Conservation (phyloP, 2,888 invertebrate species). For the Esperia sulphurella region DNA sequence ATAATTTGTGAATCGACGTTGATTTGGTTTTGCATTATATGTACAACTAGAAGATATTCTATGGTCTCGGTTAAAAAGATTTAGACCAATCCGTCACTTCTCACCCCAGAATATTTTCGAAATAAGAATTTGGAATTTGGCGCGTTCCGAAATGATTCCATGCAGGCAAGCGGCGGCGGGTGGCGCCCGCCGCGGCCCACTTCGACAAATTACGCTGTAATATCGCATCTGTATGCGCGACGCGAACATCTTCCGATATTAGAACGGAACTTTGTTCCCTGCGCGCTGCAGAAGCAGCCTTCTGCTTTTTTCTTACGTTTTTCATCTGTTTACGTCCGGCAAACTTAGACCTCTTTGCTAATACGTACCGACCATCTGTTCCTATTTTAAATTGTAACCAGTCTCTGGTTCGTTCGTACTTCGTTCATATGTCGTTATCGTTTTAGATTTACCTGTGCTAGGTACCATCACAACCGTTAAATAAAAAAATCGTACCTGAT, state of each 20-base stretch:
- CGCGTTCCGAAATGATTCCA: constrained; percentile 7
- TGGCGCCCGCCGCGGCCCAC: constrained; percentile 19
- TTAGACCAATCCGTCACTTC: too few species aligned
- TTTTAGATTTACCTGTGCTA: neutral
- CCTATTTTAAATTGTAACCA: too few species aligned
- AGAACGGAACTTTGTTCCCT: constrained; percentile 31
- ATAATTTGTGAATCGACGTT: too few species aligned
- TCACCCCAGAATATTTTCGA: constrained; percentile 3
- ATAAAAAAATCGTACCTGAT: too few species aligned
- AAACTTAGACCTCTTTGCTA: neutral
- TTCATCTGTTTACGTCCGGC: constrained; percentile 12
- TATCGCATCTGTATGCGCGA: constrained; percentile 48
- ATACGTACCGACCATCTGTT: neutral
- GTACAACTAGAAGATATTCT: too few species aligned
- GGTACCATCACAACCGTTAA: neutral
- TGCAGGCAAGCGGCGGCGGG: constrained; percentile 2
- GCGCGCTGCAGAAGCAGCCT: constrained; percentile 10
- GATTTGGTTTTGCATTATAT: too few species aligned
- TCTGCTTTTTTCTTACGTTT: constrained; percentile 11
- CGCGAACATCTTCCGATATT: constrained; percentile 43
- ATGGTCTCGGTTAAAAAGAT: too few species aligned
- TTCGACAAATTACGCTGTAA: constrained; percentile 46
- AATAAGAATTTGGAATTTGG: constrained; percentile 8
- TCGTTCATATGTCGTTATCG: too few species aligned
- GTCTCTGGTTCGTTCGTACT: too few species aligned